A percentile compares a stretch with the other conserved stretches of the same genome.
Conservation (phyloP, 2,888 invertebrate genomes). For the Choristoneura rosaceana region DNA sequence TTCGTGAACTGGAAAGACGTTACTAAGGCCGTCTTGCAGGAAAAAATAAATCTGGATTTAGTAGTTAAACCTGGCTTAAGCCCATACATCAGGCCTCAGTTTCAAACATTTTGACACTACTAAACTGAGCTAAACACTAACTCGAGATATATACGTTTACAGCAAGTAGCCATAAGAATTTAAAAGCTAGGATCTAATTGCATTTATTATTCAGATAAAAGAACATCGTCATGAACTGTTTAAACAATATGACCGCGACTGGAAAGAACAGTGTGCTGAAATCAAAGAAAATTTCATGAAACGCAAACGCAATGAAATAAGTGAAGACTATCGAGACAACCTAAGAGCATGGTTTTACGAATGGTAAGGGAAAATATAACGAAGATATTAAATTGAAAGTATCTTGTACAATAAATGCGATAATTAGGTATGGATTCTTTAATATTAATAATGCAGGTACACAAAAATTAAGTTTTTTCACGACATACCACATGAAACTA, state of each 20-base stretch:
- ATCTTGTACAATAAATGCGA: not conserved
- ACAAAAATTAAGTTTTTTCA: constrained; percentile 61
- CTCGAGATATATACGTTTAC: too few relatives aligned
- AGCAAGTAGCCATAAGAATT: too few relatives aligned
- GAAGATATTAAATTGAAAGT: too few relatives aligned
- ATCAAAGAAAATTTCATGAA: constrained; percentile 55
- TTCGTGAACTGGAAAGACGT: not conserved
- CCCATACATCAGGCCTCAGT: too few relatives aligned
- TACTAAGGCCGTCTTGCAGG: too few relatives aligned
- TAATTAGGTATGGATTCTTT: not conserved
- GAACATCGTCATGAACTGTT: constrained; percentile 40
- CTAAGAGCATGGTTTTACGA: constrained; percentile 68
- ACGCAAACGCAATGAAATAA: constrained; percentile 52
- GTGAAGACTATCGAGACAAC: constrained; percentile 63
- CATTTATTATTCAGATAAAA: constrained; percentile 43
- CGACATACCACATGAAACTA: constrained; percentile 62
- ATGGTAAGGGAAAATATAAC: constrained; percentile 56
- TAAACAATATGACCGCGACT: constrained; percentile 53
- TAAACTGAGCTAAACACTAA: too few relatives aligned
- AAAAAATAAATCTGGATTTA: too few relatives aligned
- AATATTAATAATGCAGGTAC: constrained; percentile 57
- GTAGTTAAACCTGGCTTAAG: too few relatives aligned
- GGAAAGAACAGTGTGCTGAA: constrained; percentile 49
- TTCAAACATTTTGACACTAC: too few relatives aligned
- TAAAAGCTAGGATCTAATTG: too few relatives aligned